A percentile compares a stretch with the other conserved stretches of the same genome.
Conservation (phyloP, 1,140 invertebrate species). For the Drosophila kikkawai region DNA sequence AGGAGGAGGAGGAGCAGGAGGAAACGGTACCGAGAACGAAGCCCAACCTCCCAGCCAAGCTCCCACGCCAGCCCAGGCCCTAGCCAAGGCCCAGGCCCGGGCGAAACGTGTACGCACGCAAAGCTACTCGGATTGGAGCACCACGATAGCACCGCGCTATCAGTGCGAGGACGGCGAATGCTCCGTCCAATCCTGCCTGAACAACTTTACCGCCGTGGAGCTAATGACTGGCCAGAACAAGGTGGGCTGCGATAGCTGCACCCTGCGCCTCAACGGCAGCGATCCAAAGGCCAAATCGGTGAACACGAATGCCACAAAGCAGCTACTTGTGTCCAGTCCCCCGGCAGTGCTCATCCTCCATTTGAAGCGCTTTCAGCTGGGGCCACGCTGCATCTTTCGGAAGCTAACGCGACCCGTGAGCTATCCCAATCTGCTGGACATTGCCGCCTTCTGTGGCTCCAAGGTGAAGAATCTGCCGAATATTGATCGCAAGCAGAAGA, state of each 20-base stretch:
- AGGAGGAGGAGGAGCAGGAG: background rate
- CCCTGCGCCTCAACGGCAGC: conserved; percentile 88
- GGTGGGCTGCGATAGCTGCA: conserved; percentile 96
- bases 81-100: conserved; percentile 27
- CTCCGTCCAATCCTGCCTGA: conserved; percentile 94
- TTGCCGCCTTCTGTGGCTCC: conserved; percentile 95
- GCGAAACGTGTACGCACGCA: conserved; percentile 76
- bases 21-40: background rate
- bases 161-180: conserved; percentile 91
- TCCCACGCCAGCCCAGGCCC: background rate
- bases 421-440: conserved; percentile 94
- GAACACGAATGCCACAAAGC: conserved; percentile 95
- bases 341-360: conserved; percentile 97
- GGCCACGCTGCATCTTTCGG: conserved; percentile 86
- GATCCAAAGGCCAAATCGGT: conserved; percentile 90
- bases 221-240: conserved; percentile 96
- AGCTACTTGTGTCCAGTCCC: conserved; percentile 95
- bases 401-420: conserved; percentile 95
- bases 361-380: conserved; percentile 95
- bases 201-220: conserved; percentile 96
- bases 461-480: conserved; percentile 89
- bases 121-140: conserved; percentile 85
- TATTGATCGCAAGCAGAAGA: conserved; percentile 87
- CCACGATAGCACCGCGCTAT: conserved; percentile 88
- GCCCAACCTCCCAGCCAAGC: background rate